phyloP scores from a whole-genome alignment of 2,797 vertebrate genomes.

The Smutsia gigantea region DNA sequence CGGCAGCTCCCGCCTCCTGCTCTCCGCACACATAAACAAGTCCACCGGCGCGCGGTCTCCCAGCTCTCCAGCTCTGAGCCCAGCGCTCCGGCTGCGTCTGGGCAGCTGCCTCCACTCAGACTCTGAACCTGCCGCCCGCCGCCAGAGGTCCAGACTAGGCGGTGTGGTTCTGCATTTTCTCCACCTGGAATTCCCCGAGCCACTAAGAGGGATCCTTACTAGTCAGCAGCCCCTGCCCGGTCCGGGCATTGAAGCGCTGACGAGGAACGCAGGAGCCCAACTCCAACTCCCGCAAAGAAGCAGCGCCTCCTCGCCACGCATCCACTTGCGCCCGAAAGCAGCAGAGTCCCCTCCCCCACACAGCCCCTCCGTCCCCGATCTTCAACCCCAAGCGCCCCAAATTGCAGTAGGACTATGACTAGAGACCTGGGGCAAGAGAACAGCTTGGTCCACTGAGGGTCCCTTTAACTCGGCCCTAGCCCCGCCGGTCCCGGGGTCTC shows the following conservation, averaged over 20 bases:
- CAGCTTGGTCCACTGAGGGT: neutral
- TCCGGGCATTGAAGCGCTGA: conserved; percentile 70
- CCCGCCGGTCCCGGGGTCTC: neutral
- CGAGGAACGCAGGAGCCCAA: conserved; percentile 78
- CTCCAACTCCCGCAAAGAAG: conserved; percentile 69
- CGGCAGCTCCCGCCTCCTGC: neutral
- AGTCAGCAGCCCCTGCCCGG: neutral
- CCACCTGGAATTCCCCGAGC: neutral
- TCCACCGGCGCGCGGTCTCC: neutral
- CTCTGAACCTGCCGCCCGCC: conserved; percentile 3
- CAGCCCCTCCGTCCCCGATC: neutral
- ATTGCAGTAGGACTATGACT: neutral
- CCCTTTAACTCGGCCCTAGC: neutral
- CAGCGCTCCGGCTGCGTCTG: rapidly evolving
- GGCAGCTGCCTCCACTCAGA: neutral
- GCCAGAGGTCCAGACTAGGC: conserved; percentile 12
- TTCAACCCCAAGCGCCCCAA: neutral
- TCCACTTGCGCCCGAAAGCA: neutral
- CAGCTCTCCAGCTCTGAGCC: neutral
- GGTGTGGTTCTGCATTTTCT: neutral
- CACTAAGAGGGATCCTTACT: neutral
- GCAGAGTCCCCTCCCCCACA: neutral
- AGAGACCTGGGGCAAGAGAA: neutral
- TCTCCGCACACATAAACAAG: conserved; percentile 56
- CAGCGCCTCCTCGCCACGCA: conserved; percentile 68